These are phyloP conservation scores for Elanus axillaris DNA, from an alignment of 2,113 vertebrate species.

Conservation along the genomic window DNA sequence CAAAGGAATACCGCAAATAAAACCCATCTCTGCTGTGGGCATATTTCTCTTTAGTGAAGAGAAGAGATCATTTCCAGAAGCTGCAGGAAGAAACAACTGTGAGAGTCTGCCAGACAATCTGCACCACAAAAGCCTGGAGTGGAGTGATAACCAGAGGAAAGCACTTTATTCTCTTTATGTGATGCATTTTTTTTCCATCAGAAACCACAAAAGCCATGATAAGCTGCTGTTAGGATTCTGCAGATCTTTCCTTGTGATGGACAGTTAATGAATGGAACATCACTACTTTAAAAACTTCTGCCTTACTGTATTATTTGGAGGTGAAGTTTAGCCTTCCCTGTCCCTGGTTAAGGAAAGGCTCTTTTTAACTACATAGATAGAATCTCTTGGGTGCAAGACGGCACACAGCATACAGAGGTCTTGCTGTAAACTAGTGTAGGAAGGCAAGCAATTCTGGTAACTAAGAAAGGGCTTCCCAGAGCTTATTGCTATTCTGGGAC, in stretches of 20 bases:
- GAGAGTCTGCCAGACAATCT: constrained; percentile 46
- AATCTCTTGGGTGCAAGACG: neutral
- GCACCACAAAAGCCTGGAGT: constrained; percentile 21
- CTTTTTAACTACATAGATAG: neutral
- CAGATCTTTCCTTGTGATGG: neutral
- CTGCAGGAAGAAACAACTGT: constrained; percentile 39
- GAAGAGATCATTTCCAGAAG: constrained; percentile 54
- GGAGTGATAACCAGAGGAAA: constrained; percentile 45
- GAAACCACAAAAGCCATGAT: neutral
- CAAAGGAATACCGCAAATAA: constrained; percentile 7
- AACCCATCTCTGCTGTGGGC: constrained; percentile 12
- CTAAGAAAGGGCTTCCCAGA: neutral
- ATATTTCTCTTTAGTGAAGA: constrained; percentile 38
- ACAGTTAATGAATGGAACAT: neutral
- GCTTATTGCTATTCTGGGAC: constrained; percentile 9
- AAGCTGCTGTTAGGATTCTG: neutral
- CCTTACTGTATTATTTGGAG: neutral
- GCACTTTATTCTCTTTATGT: constrained; percentile 5
- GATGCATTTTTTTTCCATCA: constrained; percentile 12
- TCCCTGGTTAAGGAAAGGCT: neutral
- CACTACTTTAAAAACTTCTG: neutral
- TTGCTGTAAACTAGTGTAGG: neutral
- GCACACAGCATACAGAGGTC: neutral
- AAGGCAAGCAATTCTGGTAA: neutral
- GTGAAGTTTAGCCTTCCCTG: neutral